A percentile compares a stretch with the other conserved stretches of the same genome.
These are phyloP conservation scores for Pelecanoides urinatrix DNA, from an alignment of 2,113 vertebrate genomes.

Conservation along the genomic window DNA sequence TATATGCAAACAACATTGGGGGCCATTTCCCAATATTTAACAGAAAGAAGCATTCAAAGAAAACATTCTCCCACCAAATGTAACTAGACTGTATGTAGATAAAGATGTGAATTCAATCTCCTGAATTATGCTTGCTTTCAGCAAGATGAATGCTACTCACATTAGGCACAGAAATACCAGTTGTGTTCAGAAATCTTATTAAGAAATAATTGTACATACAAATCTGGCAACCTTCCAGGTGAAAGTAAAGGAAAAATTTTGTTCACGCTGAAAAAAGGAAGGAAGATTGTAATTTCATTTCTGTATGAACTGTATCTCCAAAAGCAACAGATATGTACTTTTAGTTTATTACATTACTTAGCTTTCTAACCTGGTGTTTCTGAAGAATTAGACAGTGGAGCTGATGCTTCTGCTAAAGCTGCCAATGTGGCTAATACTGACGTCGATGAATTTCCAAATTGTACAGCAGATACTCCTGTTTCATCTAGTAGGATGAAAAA, in stretches of 20 bases:
- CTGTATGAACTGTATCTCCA: background rate
- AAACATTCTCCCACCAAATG: background rate
- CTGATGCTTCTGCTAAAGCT: conserved; percentile 87
- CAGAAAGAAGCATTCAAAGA: background rate
- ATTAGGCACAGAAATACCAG: background rate
- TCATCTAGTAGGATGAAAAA: conserved; percentile 71
- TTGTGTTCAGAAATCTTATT: background rate
- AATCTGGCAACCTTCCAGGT: background rate
- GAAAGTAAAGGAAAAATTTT: background rate
- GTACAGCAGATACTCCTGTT: conserved; percentile 82
- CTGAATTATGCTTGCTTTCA: background rate
- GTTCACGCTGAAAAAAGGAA: background rate
- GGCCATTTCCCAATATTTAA: background rate
- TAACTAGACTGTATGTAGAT: background rate
- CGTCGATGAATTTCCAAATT: conserved; percentile 86
- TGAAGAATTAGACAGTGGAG: conserved; percentile 83
- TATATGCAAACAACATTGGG: background rate
- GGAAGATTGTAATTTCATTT: background rate
- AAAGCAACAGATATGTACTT: background rate
- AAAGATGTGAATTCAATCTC: background rate
- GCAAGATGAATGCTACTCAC: background rate
- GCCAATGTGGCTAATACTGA: conserved; percentile 86
- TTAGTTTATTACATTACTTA: background rate
- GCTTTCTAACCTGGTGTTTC: conserved; percentile 83
- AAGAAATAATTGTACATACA: background rate